A percentile compares a stretch with the other conserved stretches of the same genome.
Evolutionary conservation across 2,113 vertebrate genomes (phyloP).

Genomic region (Typhlomys cinereus): DNA sequence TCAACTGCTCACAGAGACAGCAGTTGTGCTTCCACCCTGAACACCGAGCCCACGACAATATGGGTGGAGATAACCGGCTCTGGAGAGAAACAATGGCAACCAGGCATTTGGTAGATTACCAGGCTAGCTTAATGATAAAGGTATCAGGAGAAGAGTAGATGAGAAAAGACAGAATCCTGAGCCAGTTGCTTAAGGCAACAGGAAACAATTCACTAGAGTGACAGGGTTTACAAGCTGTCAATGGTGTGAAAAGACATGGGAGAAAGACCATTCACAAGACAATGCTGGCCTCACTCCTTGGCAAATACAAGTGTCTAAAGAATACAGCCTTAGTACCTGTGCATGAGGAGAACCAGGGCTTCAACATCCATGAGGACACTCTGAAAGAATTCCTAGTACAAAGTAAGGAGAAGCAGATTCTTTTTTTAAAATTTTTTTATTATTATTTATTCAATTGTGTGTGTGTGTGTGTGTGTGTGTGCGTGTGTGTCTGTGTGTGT

Average conservation of each 20-base stretch:
- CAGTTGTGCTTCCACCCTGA: background rate
- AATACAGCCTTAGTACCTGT: background rate
- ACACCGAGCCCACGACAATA: background rate
- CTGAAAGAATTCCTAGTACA: background rate
- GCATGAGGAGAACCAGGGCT: background rate
- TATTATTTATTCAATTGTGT: background rate
- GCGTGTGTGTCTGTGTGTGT: too few species aligned
- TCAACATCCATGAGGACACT: background rate
- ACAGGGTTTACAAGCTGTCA: background rate
- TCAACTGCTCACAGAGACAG: background rate
- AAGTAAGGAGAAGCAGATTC: background rate
- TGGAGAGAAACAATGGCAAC: too few species aligned
- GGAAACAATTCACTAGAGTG: background rate
- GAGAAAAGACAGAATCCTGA: background rate
- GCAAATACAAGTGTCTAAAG: background rate
- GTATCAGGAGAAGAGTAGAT: background rate
- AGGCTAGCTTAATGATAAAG: background rate
- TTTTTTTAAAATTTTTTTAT: background rate
- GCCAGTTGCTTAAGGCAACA: too few species aligned
- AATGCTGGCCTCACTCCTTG: too few species aligned
- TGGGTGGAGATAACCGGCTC: constrained; percentile 30
- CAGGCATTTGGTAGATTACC: too few species aligned
- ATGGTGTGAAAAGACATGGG: background rate
- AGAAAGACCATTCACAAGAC: background rate
- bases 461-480: too few species aligned